These are phyloP conservation scores for Calidris pygmaea DNA, from an alignment of 2,113 vertebrate genomes.

Conservation along the genomic window DNA sequence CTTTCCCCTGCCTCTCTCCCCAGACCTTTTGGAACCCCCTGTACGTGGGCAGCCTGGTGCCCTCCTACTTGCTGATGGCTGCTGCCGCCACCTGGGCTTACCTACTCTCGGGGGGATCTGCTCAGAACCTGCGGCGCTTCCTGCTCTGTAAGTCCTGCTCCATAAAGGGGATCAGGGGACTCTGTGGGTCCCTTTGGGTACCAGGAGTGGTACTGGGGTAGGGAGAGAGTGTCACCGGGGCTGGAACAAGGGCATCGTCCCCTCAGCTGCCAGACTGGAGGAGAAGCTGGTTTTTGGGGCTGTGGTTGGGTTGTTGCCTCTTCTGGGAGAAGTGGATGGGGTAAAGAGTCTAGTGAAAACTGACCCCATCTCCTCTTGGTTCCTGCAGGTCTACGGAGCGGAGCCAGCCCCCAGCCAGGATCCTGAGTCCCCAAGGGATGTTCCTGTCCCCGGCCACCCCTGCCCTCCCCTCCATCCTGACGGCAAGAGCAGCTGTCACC, in stretches of 20 bases:
- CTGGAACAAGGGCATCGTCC: rapidly evolving
- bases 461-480: neutral
- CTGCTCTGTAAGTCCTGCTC: constrained; percentile 72
- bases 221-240: rapidly evolving
- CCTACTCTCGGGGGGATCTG: constrained; percentile 72
- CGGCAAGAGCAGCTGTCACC: neutral
- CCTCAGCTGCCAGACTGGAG: neutral
- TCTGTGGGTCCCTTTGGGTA: neutral
- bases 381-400: constrained; percentile 29
- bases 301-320: neutral
- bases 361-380: neutral
- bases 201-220: neutral
- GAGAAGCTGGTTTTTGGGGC: neutral
- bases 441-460: neutral
- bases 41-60: constrained; percentile 76
- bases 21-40: constrained; percentile 78
- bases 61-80: constrained; percentile 73
- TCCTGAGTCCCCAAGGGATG: constrained; percentile 19
- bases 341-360: neutral
- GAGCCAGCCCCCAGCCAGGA: neutral
- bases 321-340: neutral
- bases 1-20: neutral
- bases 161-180: neutral
- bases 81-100: constrained; percentile 74
- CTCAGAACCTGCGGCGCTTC: constrained; percentile 68